phyloP scores from a whole-genome alignment of 2,113 vertebrate species.

The Pavo muticus region DNA sequence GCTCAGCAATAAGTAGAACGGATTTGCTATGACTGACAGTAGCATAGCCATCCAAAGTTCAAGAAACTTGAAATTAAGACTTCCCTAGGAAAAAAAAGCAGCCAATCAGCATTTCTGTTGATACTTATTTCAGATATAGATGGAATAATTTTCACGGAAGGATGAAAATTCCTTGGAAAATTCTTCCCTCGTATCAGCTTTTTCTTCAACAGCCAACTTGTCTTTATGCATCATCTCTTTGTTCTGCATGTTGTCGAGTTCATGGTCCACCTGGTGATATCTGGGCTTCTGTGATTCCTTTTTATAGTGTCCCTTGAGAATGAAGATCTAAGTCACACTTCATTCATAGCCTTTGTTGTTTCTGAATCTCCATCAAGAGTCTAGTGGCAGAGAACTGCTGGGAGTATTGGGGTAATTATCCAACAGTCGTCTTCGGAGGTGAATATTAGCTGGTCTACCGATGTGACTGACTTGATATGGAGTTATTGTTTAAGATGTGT shows the following conservation, averaged over 20 bases:
- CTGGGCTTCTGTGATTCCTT: conserved; percentile 1
- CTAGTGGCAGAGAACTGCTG: conserved; percentile 37
- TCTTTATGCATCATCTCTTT: conserved; percentile 27
- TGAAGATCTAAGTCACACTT: background rate
- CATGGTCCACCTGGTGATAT: background rate
- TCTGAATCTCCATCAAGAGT: background rate
- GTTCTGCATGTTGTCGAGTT: conserved; percentile 25
- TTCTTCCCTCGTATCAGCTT: background rate
- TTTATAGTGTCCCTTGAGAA: background rate
- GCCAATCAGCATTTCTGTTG: conserved; percentile 12
- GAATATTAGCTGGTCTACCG: background rate
- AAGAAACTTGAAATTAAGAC: conserved; percentile 49
- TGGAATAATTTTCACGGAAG: conserved; percentile 10
- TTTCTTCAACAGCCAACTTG: conserved; percentile 6
- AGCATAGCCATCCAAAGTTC: conserved; percentile 12
- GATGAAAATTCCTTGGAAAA: conserved; percentile 31
- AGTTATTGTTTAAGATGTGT: conserved; percentile 1
- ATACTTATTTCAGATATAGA: background rate
- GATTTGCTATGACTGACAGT: conserved; percentile 31
- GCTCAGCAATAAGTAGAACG: conserved; percentile 48
- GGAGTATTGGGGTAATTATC: background rate
- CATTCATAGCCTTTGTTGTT: background rate
- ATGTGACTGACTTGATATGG: background rate
- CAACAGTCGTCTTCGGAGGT: background rate
- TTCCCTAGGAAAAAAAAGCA: background rate